Evolutionary conservation across 2,797 vertebrate genomes (phyloP), one percentile per base, ranked within the genome.

Genomic region (Tragopan temminckii): DNA sequence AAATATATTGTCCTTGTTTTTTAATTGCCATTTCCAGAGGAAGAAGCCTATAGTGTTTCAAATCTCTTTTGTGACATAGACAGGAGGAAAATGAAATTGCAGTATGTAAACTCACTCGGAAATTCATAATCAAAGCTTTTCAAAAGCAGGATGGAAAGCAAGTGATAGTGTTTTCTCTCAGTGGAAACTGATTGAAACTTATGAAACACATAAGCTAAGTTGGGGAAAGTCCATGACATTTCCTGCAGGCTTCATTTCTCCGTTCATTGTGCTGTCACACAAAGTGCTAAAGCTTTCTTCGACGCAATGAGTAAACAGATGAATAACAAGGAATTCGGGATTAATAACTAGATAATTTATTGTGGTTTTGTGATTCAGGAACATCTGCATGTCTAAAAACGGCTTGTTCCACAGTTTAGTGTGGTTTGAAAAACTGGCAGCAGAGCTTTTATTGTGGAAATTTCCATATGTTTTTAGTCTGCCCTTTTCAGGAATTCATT

Each of bases 401-500:
- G 7, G 3, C 23, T 83, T 91, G 68, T 81, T 90, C 58, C 80
- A 64, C 69, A 76, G 71, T 59, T 67, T 36, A n/a, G 7, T 38
- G 61, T 85, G 24, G 43, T 57, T 75, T 78, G 80, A 71, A 84
- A 90, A 77, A 93, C 88, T 46, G 36, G 48, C 55, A 87, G 36
- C 58, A 94, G 89, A 61, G 13, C 71, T 93, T 92, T 91, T 68
- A 87, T 91, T 64, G 71, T 87, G 78, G 80, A 92, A 61, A 94
- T 96, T 93, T 93, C 83, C 70, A 33, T 81, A 86, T 36, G 68
- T 38, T 78, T 29, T 89, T 78, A 88, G 78, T n/a, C 85, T 95
- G 42, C 80, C 89, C 70, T 79, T 97, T 96, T 94, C 69, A 96
- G 78, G 79, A 96, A 97, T 92, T 94, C 48, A 59, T 80, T 94